phyloP scores from a whole-genome alignment of 53 echinoderm and acorn worm genomes.

The Crossaster papposus region DNA sequence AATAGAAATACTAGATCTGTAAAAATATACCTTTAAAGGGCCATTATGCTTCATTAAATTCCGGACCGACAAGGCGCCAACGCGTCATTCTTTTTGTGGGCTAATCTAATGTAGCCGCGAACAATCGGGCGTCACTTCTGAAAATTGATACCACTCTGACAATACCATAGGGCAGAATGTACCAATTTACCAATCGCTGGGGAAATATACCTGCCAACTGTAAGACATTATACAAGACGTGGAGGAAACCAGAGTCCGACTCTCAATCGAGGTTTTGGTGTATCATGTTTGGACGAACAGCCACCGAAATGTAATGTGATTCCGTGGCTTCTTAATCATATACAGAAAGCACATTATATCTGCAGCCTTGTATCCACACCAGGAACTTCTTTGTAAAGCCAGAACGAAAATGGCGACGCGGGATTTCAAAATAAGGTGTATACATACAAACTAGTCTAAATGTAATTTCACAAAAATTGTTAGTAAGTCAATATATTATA shows the following conservation, averaged over 20 bases:
- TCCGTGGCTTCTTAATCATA: too few relatives aligned
- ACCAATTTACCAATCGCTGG: background rate
- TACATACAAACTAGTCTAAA: too few relatives aligned
- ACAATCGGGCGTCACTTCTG: constrained; percentile 24
- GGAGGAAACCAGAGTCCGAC: too few relatives aligned
- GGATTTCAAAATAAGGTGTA: too few relatives aligned
- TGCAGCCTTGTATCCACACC: too few relatives aligned
- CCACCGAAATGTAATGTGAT: too few relatives aligned
- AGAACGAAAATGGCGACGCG: too few relatives aligned
- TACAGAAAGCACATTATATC: too few relatives aligned
- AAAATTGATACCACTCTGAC: constrained; percentile 15
- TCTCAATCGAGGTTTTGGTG: background rate
- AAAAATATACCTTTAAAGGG: too few relatives aligned
- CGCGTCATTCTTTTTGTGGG: background rate
- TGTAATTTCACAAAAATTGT: too few relatives aligned
- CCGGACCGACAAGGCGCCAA: constrained; percentile 31
- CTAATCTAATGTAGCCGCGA: constrained; percentile 22
- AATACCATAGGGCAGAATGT: background rate
- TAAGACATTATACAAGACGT: background rate
- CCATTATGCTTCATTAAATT: background rate
- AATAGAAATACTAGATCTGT: background rate
- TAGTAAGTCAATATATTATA: too few relatives aligned
- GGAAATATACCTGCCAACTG: background rate
- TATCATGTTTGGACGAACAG: background rate
- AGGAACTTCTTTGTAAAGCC: too few relatives aligned